A percentile compares a stretch with the other conserved stretches of the same genome.
These are phyloP conservation scores for Malurus leucopterus DNA, from an alignment of 2,797 vertebrate species.

Conservation along the genomic window DNA sequence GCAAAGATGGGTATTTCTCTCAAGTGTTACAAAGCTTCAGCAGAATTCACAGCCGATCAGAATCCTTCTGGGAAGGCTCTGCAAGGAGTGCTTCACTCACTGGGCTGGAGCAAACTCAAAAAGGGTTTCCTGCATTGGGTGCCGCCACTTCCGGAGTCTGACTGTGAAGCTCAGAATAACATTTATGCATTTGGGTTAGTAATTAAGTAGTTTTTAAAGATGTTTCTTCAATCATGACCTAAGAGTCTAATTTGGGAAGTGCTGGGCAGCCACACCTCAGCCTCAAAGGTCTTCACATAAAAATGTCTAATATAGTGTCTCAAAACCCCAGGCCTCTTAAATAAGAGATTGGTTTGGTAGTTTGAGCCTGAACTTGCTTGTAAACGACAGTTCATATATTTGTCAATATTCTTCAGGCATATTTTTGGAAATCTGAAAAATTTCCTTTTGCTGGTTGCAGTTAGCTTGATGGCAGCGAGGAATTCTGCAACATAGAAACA, in stretches of 20 bases:
- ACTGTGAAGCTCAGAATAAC: not conserved
- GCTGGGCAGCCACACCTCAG: not conserved
- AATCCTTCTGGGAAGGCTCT: not conserved
- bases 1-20: not conserved
- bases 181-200: not conserved
- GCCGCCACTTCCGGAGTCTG: accelerated
- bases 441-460: not conserved
- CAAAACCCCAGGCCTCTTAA: not conserved
- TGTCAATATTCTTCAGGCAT: not conserved
- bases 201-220: not conserved
- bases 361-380: not conserved
- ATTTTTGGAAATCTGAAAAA: not conserved
- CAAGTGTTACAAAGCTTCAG: not conserved
- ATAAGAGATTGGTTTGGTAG: not conserved
- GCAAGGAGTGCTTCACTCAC: not conserved
- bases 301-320: not conserved
- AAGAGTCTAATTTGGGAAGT: constrained; percentile 12
- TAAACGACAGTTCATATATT: not conserved
- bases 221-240: not conserved
- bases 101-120: not conserved
- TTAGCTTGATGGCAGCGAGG: not conserved
- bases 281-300: constrained; percentile 9
- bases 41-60: not conserved
- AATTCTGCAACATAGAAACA: not conserved
- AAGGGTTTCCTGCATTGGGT: not conserved